phyloP scores from a whole-genome alignment of 2,113 vertebrate genomes.

The Sceloporus tristichus region DNA sequence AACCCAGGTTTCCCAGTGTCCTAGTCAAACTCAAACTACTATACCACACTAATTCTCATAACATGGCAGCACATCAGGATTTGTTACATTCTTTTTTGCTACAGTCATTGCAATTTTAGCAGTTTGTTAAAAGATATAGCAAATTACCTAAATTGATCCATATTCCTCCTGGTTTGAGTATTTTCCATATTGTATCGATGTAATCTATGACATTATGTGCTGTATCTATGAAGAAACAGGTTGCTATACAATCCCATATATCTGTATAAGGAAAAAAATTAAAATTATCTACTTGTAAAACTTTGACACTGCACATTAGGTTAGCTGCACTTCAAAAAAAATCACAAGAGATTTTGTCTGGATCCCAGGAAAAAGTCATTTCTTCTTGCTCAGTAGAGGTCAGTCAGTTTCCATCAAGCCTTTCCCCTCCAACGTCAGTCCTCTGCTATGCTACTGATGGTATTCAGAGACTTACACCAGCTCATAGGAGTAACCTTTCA shows the following conservation, averaged over 20 bases:
- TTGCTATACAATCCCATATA: slow-evolving; percentile 95
- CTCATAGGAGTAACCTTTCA: too few relatives aligned
- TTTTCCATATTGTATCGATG: slow-evolving; percentile 98
- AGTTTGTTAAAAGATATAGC: background rate
- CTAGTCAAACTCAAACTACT: too few relatives aligned
- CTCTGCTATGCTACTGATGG: background rate
- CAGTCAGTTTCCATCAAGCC: background rate
- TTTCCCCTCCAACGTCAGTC: background rate
- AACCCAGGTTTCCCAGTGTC: too few relatives aligned
- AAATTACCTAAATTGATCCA: slow-evolving; percentile 98
- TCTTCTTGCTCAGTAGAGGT: background rate
- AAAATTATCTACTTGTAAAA: slow-evolving; percentile 26
- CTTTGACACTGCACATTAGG: background rate
- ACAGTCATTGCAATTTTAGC: background rate
- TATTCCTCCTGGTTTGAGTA: slow-evolving; percentile 96
- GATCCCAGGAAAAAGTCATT: background rate
- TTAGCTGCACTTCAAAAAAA: background rate
- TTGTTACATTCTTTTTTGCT: background rate
- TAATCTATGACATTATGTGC: slow-evolving; percentile 98
- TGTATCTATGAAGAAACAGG: slow-evolving; percentile 99
- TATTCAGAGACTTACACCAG: background rate
- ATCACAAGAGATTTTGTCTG: background rate
- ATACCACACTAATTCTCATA: too few relatives aligned
- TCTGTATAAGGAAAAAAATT: slow-evolving; percentile 82
- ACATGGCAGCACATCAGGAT: background rate